These are phyloP conservation scores for Aphidius ervi DNA, from an alignment of 1,140 invertebrate species.

Conservation along the genomic window DNA sequence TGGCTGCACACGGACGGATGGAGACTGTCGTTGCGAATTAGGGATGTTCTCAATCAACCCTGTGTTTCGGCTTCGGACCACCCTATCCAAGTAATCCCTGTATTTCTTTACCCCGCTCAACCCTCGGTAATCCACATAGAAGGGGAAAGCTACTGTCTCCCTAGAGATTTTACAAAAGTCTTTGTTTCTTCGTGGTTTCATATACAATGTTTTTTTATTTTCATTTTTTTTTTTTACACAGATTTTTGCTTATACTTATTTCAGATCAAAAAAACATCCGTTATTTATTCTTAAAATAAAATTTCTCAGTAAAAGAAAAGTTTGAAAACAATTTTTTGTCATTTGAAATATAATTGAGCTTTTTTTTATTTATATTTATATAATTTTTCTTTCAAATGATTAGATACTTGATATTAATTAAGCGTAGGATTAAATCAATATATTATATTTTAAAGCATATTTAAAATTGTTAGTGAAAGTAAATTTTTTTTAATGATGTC, in stretches of 20 bases:
- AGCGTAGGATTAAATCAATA: neutral
- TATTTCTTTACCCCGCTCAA: conserved; percentile 20
- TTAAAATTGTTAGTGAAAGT: too few relatives aligned
- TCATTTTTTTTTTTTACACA: neutral
- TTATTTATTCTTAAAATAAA: neutral
- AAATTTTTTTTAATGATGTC: conserved; percentile 28
- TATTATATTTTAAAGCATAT: too few relatives aligned
- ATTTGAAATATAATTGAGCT: neutral
- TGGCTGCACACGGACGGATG: conserved; percentile 47
- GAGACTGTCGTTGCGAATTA: conserved; percentile 51
- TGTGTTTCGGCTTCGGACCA: conserved; percentile 36
- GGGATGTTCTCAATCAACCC: conserved; percentile 53
- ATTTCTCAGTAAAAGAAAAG: neutral
- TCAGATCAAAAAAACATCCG: neutral
- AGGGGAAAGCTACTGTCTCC: conserved; percentile 10
- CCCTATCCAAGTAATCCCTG: conserved; percentile 41
- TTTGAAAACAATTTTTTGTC: neutral
- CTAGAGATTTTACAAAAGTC: conserved; percentile 5
- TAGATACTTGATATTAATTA: conserved; percentile 1
- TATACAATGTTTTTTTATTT: conserved; percentile 18
- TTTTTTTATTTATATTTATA: neutral
- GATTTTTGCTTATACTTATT: neutral
- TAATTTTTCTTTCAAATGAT: neutral
- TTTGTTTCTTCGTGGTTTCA: conserved; percentile 20
- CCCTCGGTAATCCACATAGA: conserved; percentile 17